A percentile compares a stretch with the other conserved stretches of the same genome.
Conservation (phyloP, 2,888 invertebrate species). For the Patella pellucida region DNA sequence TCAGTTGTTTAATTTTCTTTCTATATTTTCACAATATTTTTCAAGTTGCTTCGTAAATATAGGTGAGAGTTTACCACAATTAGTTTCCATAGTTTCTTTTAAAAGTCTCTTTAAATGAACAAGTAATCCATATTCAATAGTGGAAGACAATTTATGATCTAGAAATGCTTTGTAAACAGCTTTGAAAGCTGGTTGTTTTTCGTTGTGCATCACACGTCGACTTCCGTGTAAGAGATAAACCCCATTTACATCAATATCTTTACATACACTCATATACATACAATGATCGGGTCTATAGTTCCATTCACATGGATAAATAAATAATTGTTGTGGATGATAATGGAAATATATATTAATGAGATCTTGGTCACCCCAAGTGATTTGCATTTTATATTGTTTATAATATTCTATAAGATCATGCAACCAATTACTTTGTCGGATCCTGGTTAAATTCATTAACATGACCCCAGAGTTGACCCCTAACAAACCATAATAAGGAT, state of each 20-base stretch:
- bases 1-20: too few species aligned
- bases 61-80: not conserved
- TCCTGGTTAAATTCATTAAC: constrained; percentile 95
- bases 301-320: constrained; percentile 85
- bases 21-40: not conserved
- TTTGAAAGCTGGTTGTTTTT: constrained; percentile 88
- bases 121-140: not conserved
- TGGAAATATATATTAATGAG: constrained; percentile 92
- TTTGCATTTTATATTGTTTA: constrained; percentile 82
- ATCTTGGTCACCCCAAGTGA: constrained; percentile 99
- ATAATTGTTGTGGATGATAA: constrained; percentile 86
- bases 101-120: not conserved
- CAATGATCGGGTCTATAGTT: constrained; percentile 97
- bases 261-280: constrained; percentile 92
- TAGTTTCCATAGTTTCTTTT: not conserved
- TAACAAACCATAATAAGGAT: constrained; percentile 88
- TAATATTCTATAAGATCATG: constrained; percentile 87
- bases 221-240: constrained; percentile 91
- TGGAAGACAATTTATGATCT: constrained; percentile 24
- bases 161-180: constrained; percentile 77
- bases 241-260: constrained; percentile 79
- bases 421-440: constrained; percentile 89
- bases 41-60: not conserved
- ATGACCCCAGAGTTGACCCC: constrained; percentile 97
- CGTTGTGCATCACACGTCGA: constrained; percentile 86